Conservation (phyloP, 2,888 invertebrate genomes). For the Flexamia atlantica region DNA sequence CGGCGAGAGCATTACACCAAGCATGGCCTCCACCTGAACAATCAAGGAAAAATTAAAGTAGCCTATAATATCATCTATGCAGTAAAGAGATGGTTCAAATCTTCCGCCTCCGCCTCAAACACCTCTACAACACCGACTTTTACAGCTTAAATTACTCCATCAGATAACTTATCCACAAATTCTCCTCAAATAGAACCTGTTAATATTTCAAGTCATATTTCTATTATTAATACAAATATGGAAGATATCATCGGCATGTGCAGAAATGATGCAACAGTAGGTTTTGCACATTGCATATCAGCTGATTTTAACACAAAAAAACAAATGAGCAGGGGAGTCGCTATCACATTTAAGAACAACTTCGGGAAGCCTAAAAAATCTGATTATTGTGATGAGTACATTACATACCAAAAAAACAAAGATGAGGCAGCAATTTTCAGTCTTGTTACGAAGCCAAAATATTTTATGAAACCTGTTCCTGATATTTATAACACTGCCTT, state of each 20-base stretch:
- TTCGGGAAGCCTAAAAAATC: background rate
- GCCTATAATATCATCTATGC: no score
- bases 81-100: no score
- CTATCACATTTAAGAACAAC: background rate
- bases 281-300: conserved; percentile 29
- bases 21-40: no score
- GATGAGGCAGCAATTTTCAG: conserved; percentile 4
- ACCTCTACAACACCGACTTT: no score
- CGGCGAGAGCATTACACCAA: no score
- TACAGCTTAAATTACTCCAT: no score
- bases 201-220: background rate
- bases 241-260: background rate
- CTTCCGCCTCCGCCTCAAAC: no score
- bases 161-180: background rate
- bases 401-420: background rate
- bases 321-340: conserved; percentile 34
- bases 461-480: conserved; percentile 4
- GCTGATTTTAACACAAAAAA: conserved; percentile 8
- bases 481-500: conserved; percentile 14
- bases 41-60: no score
- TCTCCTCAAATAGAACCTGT: background rate
- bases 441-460: conserved; percentile 17
- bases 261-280: background rate
- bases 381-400: background rate
- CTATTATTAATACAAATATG: conserved; percentile 7